Evolutionary conservation across 2,113 vertebrate genomes (phyloP).

Genomic region (Emydocephalus ijimae): DNA sequence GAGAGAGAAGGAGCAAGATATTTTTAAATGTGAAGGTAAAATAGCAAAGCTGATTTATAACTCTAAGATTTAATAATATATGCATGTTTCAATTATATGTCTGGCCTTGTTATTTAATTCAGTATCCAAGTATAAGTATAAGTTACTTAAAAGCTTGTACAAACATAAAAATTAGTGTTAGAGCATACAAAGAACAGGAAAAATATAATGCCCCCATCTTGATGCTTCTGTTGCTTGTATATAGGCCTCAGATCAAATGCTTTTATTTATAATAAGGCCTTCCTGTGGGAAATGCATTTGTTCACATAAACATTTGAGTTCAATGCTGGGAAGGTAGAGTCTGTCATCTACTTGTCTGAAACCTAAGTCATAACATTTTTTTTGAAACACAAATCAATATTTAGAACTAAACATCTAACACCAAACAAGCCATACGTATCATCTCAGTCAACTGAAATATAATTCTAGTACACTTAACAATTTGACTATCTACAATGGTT

Average conservation of each 20-base stretch:
- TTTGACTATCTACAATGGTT: neutral
- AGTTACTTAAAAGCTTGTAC: neutral
- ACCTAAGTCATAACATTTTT: slow-evolving; percentile 50
- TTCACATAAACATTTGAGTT: neutral
- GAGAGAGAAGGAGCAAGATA: neutral
- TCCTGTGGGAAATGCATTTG: neutral
- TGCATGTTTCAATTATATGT: neutral
- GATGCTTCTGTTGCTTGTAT: neutral
- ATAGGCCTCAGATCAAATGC: neutral
- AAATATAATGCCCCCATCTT: neutral
- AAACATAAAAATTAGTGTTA: rapidly evolving
- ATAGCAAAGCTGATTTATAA: neutral
- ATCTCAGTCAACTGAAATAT: neutral
- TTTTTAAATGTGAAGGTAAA: neutral
- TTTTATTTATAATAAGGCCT: neutral
- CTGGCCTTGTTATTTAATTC: rapidly evolving
- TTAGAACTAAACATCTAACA: slow-evolving; percentile 25
- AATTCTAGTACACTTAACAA: neutral
- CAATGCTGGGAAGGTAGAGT: slow-evolving; percentile 11
- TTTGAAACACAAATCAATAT: slow-evolving; percentile 42
- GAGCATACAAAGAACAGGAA: neutral
- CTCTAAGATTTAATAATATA: slow-evolving; percentile 4
- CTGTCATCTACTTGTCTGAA: slow-evolving; percentile 40
- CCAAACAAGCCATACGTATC: neutral
- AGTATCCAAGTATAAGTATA: too few relatives aligned